Evolutionary conservation across 2,888 invertebrate genomes (phyloP).

Genomic region (Ophonus ardosiacus): DNA sequence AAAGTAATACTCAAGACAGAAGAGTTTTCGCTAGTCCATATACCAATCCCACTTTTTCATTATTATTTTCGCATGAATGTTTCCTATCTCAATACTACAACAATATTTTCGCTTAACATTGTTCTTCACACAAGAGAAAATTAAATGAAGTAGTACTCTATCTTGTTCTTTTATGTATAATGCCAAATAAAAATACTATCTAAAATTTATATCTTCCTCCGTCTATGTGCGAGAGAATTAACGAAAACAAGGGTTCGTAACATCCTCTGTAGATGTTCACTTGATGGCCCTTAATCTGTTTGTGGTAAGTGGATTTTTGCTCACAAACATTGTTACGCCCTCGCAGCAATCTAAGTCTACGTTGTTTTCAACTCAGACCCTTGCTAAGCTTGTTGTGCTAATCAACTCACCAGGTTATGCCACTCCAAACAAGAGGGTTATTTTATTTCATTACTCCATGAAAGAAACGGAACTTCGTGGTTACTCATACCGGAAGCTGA

Average conservation of each 20-base stretch:
- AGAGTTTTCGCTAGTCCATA: too few relatives aligned
- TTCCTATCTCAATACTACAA: too few relatives aligned
- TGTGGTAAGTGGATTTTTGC: conserved; percentile 63
- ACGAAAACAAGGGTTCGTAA: conserved; percentile 16
- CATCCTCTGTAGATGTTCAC: conserved; percentile 56
- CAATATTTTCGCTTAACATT: too few relatives aligned
- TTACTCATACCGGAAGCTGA: conserved; percentile 35
- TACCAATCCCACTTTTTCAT: too few relatives aligned
- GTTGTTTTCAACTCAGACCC: conserved; percentile 12
- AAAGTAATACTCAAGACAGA: too few relatives aligned
- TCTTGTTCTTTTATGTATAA: too few relatives aligned
- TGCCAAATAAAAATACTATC: not conserved
- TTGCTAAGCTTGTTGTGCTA: conserved; percentile 49
- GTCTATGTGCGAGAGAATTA: conserved; percentile 2
- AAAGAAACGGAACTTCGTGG: conserved; percentile 31
- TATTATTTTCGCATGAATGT: too few relatives aligned
- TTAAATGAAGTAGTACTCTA: too few relatives aligned
- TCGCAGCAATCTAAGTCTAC: not conserved
- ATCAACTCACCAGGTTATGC: conserved; percentile 32
- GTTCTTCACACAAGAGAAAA: too few relatives aligned
- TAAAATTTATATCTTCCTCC: not conserved
- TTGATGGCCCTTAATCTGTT: conserved; percentile 60
- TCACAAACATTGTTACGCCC: conserved; percentile 60
- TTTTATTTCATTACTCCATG: conserved; percentile 42
- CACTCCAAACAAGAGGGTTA: conserved; percentile 32